Evolutionary conservation across 2,797 vertebrate species (phyloP).

Genomic region (Gobionotothen gibberifrons): DNA sequence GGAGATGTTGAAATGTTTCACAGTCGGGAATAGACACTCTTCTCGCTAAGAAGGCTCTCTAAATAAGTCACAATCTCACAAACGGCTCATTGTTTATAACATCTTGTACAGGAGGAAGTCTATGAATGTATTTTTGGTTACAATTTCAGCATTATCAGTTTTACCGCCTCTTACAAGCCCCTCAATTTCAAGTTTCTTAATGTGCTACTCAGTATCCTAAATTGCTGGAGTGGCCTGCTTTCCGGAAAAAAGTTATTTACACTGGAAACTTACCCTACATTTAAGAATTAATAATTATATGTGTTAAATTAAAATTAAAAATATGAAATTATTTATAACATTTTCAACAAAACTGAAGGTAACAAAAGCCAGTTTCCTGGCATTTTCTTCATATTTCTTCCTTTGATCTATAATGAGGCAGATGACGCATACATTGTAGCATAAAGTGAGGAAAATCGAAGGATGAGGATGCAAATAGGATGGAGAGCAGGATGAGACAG

Average conservation of each 20-base stretch:
- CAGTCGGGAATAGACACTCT: neutral
- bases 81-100: neutral
- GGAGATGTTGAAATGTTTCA: neutral
- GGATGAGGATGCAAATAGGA: constrained; percentile 35
- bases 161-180: neutral
- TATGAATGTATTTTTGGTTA: neutral
- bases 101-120: neutral
- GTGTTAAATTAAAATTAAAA: neutral
- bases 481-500: constrained; percentile 7
- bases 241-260: neutral
- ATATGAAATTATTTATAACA: neutral
- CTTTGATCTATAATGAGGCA: constrained; percentile 39
- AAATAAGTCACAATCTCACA: neutral
- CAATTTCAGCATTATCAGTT: neutral
- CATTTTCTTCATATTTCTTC: constrained; percentile 1
- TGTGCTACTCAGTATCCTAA: neutral
- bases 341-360: neutral
- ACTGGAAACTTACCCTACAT: neutral
- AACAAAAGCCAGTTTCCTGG: neutral
- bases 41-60: neutral
- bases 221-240: neutral
- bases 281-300: too few relatives aligned
- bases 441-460: constrained; percentile 20
- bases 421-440: constrained; percentile 25
- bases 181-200: neutral